Base-by-base conservation (phyloP, 2,797 vertebrate species). In the Myioborus melanocephalus region DNA sequence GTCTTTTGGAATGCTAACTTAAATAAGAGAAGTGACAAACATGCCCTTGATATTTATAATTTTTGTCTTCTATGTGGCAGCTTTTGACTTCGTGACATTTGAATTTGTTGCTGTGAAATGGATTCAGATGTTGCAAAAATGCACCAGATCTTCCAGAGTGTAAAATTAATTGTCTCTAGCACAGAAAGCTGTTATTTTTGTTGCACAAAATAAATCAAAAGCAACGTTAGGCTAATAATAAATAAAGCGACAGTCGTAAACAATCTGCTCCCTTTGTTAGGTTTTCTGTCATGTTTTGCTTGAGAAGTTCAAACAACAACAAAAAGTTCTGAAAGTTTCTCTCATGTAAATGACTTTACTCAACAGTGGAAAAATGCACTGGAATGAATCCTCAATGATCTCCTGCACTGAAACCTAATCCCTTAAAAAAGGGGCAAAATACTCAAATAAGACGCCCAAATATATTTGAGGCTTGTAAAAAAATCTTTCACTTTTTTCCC, bases 71-170 rank as follows among this genome's bases (percentile, higher is more conserved):
- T 52, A 57, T 79, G 44, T 76, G 61, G 46, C 43, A 84, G 87
- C 4, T 55, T 90, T 50, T 64, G 57, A 75, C 57, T 91, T 82
- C n/a, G 32, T 78, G 71, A 73, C 59, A 92, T 83, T 93, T 59
- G 63, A 92, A 60, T 78, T 44, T 6, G 4, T 63, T 71, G 35
- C 27, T 73, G 30, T 70, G 86, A 93, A 95, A 89, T 73, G 56
- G 63, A 89, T 88, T 91, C 91, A 89, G 90, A 92, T 94, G 81
- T 86, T 90, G 59, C 59, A 93, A 87, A 94, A 91, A 89, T 1
- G 10, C 23, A 84, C 22, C 32, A 78, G 34, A 43, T 87, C 95
- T 96, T 75, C 53, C 83, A 78, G 34, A 71, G 35, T 17, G 5
- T 78, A 83, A 92, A 93, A 80, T 30, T 70, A 77, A 81, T 66